Conservation (phyloP, 2,797 vertebrate species). For the Rhabdomys pumilio region DNA sequence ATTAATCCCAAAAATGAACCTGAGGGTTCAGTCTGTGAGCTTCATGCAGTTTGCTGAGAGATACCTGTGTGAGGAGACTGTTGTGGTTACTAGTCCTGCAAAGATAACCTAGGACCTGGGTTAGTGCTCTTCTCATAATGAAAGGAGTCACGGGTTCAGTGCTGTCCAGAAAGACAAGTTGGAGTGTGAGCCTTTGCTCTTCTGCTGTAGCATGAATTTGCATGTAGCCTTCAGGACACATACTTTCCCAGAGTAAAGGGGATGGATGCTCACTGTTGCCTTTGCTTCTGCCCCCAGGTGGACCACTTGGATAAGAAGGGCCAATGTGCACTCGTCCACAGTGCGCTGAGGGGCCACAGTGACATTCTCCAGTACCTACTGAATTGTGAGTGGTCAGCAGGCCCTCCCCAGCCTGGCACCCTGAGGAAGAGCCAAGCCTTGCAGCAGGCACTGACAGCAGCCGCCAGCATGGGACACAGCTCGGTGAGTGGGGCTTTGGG, state of each 20-base stretch:
- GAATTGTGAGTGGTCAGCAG: slow-evolving; percentile 91
- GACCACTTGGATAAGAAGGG: slow-evolving; percentile 97
- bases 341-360: slow-evolving; percentile 94
- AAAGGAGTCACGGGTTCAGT: neutral
- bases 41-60: neutral
- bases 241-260: neutral
- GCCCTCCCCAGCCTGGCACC: slow-evolving; percentile 90
- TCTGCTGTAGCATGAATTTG: neutral
- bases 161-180: neutral
- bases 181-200: neutral
- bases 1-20: neutral
- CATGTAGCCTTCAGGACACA: too few relatives aligned
- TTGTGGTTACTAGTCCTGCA: neutral
- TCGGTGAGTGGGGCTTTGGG: slow-evolving; percentile 88
- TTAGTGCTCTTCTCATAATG: neutral
- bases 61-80: neutral
- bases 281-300: slow-evolving; percentile 88
- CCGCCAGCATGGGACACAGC: slow-evolving; percentile 97
- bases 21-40: neutral
- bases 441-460: slow-evolving; percentile 96
- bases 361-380: slow-evolving; percentile 95
- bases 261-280: neutral
- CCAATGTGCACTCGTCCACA: slow-evolving; percentile 96
- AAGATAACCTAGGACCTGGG: neutral
- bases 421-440: slow-evolving; percentile 94